These are phyloP conservation scores for Cenopis cana DNA, from an alignment of 2,888 invertebrate species.

Conservation along the genomic window DNA sequence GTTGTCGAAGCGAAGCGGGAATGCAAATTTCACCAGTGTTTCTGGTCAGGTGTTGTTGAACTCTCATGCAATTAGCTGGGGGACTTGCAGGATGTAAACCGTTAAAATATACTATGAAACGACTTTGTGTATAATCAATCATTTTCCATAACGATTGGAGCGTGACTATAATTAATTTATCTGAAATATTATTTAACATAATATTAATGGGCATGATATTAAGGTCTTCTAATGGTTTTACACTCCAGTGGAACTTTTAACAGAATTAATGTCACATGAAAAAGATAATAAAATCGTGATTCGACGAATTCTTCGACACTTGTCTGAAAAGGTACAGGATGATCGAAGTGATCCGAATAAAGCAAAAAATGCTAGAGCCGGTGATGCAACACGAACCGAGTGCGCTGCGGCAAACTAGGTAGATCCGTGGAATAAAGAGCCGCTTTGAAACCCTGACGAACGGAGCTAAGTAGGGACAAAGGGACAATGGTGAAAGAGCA, in stretches of 20 bases:
- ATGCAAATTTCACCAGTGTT: slow-evolving; percentile 81
- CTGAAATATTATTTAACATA: slow-evolving; percentile 8
- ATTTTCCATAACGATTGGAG: slow-evolving; percentile 31
- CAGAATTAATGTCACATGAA: slow-evolving; percentile 14
- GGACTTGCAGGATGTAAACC: slow-evolving; percentile 55
- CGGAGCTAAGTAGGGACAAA: slow-evolving; percentile 73
- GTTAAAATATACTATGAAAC: slow-evolving; percentile 59
- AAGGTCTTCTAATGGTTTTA: not conserved
- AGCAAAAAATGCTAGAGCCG: slow-evolving; percentile 68
- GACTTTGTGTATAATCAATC: slow-evolving; percentile 44
- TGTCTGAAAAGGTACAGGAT: slow-evolving; percentile 46
- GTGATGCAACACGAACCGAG: slow-evolving; percentile 76
- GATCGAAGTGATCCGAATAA: slow-evolving; percentile 62
- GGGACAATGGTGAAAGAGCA: slow-evolving; percentile 77
- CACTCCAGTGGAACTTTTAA: not conserved
- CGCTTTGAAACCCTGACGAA: slow-evolving; percentile 71
- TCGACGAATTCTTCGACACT: slow-evolving; percentile 52
- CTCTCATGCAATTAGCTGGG: slow-evolving; percentile 61
- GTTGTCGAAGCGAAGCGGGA: slow-evolving; percentile 75
- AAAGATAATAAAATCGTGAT: slow-evolving; percentile 50
- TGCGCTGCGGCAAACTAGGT: slow-evolving; percentile 77
- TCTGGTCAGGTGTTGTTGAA: slow-evolving; percentile 69
- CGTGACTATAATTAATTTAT: slow-evolving; percentile 22
- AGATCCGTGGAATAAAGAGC: slow-evolving; percentile 70
- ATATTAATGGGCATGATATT: slow-evolving; percentile 8